Conservation (phyloP, 2,113 vertebrate genomes). For the Verasper variegatus region DNA sequence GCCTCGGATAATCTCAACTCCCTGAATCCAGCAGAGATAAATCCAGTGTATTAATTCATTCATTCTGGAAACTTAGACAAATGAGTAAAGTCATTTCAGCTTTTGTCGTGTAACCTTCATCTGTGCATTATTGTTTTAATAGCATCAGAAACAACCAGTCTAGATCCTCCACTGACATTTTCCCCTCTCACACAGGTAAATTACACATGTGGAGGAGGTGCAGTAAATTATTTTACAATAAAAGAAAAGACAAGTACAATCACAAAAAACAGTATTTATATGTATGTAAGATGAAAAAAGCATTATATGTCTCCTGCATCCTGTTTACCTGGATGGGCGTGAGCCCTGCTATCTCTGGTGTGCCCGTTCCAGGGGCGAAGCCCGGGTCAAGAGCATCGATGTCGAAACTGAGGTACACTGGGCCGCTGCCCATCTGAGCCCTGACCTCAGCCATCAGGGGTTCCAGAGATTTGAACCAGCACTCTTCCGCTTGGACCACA, state of each 20-base stretch:
- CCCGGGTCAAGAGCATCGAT: conserved; percentile 93
- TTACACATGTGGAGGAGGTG: background rate
- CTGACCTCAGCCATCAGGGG: conserved; percentile 92
- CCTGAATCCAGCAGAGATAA: conserved; percentile 76
- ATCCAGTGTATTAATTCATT: background rate
- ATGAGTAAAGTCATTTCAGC: too few species aligned
- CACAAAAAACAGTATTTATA: too few species aligned
- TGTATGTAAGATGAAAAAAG: too few species aligned
- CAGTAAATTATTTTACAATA: too few species aligned
- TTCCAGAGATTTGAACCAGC: conserved; percentile 91
- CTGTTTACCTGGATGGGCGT: conserved; percentile 89
- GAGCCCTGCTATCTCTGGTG: conserved; percentile 93
- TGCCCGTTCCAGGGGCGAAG: conserved; percentile 93
- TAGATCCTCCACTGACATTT: too few species aligned
- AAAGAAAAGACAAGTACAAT: too few species aligned
- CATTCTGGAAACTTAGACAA: background rate
- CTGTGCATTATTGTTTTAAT: too few species aligned
- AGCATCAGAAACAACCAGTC: too few species aligned
- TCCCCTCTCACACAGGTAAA: too few species aligned
- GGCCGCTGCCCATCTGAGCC: conserved; percentile 86
- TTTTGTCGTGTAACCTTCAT: too few species aligned
- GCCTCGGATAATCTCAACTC: conserved; percentile 92
- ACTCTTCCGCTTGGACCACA: conserved; percentile 88
- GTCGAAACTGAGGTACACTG: conserved; percentile 93
- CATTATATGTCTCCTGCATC: too few species aligned